Percentiles rank a stretch among this genome's conserved stretches.
phyloP scores from a whole-genome alignment of 92 coral and sea anemone genomes.

The Porites rus region DNA sequence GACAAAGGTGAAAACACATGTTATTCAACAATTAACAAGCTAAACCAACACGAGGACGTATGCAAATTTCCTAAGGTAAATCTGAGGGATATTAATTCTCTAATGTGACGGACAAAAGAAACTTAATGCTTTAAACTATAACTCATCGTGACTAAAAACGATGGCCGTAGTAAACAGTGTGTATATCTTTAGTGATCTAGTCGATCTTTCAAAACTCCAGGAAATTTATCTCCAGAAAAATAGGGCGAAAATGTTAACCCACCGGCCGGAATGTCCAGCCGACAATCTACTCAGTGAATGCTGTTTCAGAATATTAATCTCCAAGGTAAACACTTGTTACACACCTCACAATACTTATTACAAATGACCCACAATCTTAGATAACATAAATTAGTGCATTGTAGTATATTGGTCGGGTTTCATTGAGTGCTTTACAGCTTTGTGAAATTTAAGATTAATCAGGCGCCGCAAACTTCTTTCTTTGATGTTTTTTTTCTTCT shows the following conservation, averaged over 20 bases:
- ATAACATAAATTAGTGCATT: conserved; percentile 24
- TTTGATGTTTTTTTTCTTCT: not conserved
- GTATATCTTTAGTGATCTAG: not conserved
- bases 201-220: not conserved
- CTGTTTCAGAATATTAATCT: conserved; percentile 9
- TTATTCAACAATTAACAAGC: not conserved
- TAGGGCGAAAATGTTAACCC: not conserved
- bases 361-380: conserved; percentile 19
- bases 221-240: not conserved
- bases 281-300: not conserved
- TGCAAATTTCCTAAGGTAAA: conserved; percentile 13
- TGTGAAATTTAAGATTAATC: not conserved
- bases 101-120: not conserved
- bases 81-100: not conserved
- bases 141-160: not conserved
- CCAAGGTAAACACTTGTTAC: conserved; percentile 17
- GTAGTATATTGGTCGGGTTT: not conserved
- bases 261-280: not conserved
- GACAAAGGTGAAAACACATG: conserved; percentile 23
- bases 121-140: not conserved
- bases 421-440: not conserved
- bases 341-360: conserved; percentile 12
- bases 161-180: not conserved
- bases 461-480: not conserved
- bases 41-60: not conserved